These are phyloP conservation scores for Suncus etruscus DNA, from an alignment of 2,113 vertebrate genomes.

Conservation along the genomic window DNA sequence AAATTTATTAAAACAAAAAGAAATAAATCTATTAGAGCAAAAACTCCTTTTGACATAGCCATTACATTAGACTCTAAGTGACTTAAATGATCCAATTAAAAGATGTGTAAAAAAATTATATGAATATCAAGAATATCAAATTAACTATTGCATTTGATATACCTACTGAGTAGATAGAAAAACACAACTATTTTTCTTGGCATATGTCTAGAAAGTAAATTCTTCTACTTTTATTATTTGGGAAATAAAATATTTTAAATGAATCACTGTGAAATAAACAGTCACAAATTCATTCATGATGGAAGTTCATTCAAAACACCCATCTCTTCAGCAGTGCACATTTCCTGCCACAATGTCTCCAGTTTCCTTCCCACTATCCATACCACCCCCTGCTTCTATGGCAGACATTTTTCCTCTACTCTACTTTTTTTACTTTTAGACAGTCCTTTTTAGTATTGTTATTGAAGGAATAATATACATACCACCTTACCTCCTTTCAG, in stretches of 20 bases:
- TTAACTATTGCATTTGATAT: conserved; percentile 43
- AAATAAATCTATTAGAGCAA: conserved; percentile 46
- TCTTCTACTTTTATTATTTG: not conserved
- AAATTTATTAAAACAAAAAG: conserved; percentile 48
- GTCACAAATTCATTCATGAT: too few relatives aligned
- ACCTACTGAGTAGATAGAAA: conserved; percentile 60
- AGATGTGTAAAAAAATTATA: conserved; percentile 51
- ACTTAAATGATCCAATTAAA: conserved; percentile 62
- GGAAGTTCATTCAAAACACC: too few relatives aligned
- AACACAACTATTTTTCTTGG: not conserved
- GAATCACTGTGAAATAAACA: too few relatives aligned
- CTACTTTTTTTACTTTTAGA: too few relatives aligned
- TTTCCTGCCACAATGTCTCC: too few relatives aligned
- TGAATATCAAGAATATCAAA: conserved; percentile 65
- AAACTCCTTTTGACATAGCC: conserved; percentile 68
- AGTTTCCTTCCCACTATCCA: too few relatives aligned
- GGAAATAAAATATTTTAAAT: not conserved
- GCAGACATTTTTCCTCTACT: too few relatives aligned
- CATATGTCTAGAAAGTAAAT: conserved; percentile 43
- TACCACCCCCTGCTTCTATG: too few relatives aligned
- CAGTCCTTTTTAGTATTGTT: too few relatives aligned
- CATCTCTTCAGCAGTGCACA: too few relatives aligned
- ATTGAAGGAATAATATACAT: too few relatives aligned
- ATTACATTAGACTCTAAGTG: conserved; percentile 63
- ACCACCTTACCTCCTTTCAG: too few relatives aligned